Conservation (phyloP, 1,140 invertebrate genomes). For the Doryteuthis pealeii region DNA sequence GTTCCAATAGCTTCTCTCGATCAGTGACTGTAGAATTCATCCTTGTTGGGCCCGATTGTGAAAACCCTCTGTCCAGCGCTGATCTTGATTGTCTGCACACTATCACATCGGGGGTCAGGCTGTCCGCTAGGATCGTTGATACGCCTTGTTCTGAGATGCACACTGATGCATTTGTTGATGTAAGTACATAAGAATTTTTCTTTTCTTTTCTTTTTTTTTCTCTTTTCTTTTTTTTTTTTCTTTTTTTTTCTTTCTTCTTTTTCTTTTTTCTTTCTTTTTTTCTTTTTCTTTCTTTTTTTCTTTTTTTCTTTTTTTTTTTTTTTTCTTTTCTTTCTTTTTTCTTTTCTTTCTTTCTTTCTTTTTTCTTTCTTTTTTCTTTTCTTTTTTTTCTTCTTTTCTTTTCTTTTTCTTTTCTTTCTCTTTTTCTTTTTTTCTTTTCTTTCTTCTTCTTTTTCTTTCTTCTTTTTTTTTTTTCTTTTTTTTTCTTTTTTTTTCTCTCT, state of each 20-base stretch:
- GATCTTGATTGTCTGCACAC: slow-evolving; percentile 69
- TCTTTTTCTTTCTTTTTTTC: not conserved
- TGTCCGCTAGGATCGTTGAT: slow-evolving; percentile 81
- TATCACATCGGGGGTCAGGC: slow-evolving; percentile 68
- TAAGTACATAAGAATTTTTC: slow-evolving; percentile 43
- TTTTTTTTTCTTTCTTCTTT: not conserved
- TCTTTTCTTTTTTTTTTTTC: slow-evolving; percentile 35
- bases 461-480: too few species aligned
- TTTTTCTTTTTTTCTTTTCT: too few species aligned
- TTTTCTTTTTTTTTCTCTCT: too few species aligned
- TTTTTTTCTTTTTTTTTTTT: too few species aligned
- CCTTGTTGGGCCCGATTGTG: slow-evolving; percentile 59
- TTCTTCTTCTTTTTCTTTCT: too few species aligned
- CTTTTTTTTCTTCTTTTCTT: too few species aligned
- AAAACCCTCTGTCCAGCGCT: slow-evolving; percentile 59
- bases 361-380: too few species aligned
- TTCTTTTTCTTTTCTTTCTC: too few species aligned
- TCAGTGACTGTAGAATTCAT: slow-evolving; percentile 68
- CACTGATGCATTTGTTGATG: slow-evolving; percentile 76
- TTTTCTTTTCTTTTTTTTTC: not conserved
- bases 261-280: not conserved
- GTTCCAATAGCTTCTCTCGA: slow-evolving; percentile 30
- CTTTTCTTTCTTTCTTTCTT: too few species aligned
- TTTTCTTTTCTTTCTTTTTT: too few species aligned
- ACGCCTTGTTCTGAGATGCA: slow-evolving; percentile 84